A percentile compares a stretch with the other conserved stretches of the same genome.
phyloP scores from a whole-genome alignment of 2,888 invertebrate genomes.

The Acleris literana region DNA sequence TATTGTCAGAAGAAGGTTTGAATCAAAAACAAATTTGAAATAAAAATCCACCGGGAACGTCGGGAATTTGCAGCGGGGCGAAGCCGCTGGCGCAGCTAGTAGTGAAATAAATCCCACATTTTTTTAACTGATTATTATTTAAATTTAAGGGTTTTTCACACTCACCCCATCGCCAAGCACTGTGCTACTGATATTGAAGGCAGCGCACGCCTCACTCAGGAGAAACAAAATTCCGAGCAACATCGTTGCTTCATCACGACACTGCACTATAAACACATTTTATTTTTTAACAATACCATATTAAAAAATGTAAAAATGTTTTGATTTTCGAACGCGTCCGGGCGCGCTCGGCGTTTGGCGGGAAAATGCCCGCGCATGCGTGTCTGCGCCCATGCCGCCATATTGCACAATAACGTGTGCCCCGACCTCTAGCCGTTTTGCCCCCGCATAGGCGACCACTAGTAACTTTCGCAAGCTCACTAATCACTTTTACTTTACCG shows the following conservation, averaged over 20 bases:
- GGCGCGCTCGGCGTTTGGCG: slow-evolving; percentile 69
- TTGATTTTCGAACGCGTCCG: slow-evolving; percentile 57
- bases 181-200: slow-evolving; percentile 62
- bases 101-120: neutral
- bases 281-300: slow-evolving; percentile 18
- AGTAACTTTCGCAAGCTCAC: slow-evolving; percentile 3
- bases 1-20: no score
- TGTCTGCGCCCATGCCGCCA: slow-evolving; percentile 60
- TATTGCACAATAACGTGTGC: slow-evolving; percentile 67
- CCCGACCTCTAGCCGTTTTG: slow-evolving; percentile 49
- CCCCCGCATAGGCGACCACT: slow-evolving; percentile 38
- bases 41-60: no score
- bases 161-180: slow-evolving; percentile 53
- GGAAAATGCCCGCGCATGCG: slow-evolving; percentile 75
- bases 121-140: neutral
- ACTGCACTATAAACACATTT: slow-evolving; percentile 49
- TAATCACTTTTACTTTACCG: neutral
- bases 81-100: no score
- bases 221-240: slow-evolving; percentile 69
- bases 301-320: slow-evolving; percentile 39
- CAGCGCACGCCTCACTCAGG: slow-evolving; percentile 57
- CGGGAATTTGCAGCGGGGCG: no score
- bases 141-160: neutral
- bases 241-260: slow-evolving; percentile 70
- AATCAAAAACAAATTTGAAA: no score